Percentiles rank a stretch among this genome's conserved stretches.
phyloP scores from a whole-genome alignment of 2,888 invertebrate genomes.

The Drosophila cracens region DNA sequence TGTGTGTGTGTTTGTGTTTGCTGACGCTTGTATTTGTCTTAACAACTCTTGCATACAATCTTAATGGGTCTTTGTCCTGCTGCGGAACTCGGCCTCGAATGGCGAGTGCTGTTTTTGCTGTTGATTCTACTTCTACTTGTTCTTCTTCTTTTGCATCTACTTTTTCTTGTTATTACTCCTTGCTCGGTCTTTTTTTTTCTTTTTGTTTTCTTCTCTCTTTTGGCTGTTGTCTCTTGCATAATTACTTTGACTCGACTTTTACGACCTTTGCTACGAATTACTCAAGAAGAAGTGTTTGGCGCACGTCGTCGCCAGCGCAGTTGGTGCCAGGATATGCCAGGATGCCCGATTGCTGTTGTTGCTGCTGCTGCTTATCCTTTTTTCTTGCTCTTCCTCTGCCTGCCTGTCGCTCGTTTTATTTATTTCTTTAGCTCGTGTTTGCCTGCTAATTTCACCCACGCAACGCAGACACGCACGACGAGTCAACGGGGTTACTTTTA shows the following conservation, averaged over 20 bases:
- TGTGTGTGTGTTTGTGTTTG: conserved; percentile 28
- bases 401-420: conserved; percentile 53
- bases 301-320: conserved; percentile 65
- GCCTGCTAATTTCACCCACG: conserved; percentile 72
- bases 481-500: conserved; percentile 48
- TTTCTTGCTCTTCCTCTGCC: conserved; percentile 22
- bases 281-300: conserved; percentile 76
- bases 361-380: conserved; percentile 58
- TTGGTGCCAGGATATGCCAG: conserved; percentile 41
- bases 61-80: conserved; percentile 58
- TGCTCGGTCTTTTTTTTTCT: conserved; percentile 1
- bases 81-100: conserved; percentile 45
- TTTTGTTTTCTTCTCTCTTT: conserved; percentile 13
- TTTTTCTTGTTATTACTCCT: conserved; percentile 21
- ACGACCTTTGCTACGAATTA: conserved; percentile 78
- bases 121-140: not conserved
- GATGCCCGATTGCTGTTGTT: conserved; percentile 1
- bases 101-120: conserved; percentile 14
- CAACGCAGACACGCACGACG: conserved; percentile 38
- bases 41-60: conserved; percentile 72
- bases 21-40: conserved; percentile 68
- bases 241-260: conserved; percentile 80
- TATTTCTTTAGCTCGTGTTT: conserved; percentile 72
- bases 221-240: conserved; percentile 62
- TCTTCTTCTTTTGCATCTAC: conserved; percentile 14